Evolutionary conservation across 2,888 invertebrate genomes (phyloP).

Genomic region (Bhutanitis thaidina): DNA sequence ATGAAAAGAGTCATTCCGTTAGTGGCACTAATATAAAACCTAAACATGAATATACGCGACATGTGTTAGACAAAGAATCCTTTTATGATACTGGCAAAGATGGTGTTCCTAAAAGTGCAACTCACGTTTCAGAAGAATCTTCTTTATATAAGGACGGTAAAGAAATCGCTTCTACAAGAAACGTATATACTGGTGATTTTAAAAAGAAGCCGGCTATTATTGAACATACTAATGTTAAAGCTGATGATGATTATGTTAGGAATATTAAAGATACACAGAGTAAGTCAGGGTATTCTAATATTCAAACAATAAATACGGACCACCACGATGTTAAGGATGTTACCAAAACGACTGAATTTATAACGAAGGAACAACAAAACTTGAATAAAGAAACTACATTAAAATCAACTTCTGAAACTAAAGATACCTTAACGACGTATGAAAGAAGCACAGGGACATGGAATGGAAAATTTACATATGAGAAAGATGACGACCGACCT

Average conservation of each 20-base stretch:
- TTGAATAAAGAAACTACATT: slow-evolving; percentile 62
- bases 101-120: slow-evolving; percentile 70
- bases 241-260: slow-evolving; percentile 42
- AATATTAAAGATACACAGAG: slow-evolving; percentile 45
- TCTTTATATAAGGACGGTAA: slow-evolving; percentile 63
- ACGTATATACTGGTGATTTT: slow-evolving; percentile 66
- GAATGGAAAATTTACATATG: slow-evolving; percentile 80
- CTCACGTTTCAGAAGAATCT: slow-evolving; percentile 62
- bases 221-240: slow-evolving; percentile 47
- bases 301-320: slow-evolving; percentile 40
- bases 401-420: slow-evolving; percentile 49
- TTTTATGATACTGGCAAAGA: slow-evolving; percentile 80
- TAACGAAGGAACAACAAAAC: slow-evolving; percentile 70
- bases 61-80: slow-evolving; percentile 76
- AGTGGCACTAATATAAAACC: slow-evolving; percentile 78
- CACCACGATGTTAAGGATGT: slow-evolving; percentile 47
- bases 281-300: slow-evolving; percentile 41
- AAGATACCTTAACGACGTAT: slow-evolving; percentile 65
- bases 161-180: slow-evolving; percentile 68
- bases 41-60: slow-evolving; percentile 78
- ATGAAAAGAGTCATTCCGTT: slow-evolving; percentile 77
- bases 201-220: slow-evolving; percentile 66
- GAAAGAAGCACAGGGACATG: slow-evolving; percentile 75
- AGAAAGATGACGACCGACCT: slow-evolving; percentile 67
- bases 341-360: slow-evolving; percentile 55